Evolutionary conservation across 2,888 invertebrate species (phyloP).

Genomic region (Steinernema carpocapsae): DNA sequence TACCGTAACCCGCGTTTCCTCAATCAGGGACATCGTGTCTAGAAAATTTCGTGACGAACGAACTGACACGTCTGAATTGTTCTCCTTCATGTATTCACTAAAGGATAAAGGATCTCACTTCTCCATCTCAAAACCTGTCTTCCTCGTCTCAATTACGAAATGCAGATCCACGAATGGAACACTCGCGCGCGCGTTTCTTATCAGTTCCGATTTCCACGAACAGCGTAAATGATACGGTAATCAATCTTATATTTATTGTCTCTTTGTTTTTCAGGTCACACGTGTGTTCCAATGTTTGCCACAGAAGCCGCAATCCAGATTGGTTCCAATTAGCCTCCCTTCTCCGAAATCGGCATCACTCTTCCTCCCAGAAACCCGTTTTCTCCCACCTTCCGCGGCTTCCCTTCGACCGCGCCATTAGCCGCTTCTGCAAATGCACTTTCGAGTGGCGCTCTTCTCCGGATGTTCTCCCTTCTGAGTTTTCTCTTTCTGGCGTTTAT

Average conservation of each 20-base stretch:
- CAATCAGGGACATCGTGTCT: too few species aligned
- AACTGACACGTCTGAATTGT: too few species aligned
- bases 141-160: slow-evolving; percentile 1
- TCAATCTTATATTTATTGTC: slow-evolving; percentile 21
- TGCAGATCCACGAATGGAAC: too few species aligned
- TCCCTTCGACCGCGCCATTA: too few species aligned
- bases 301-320: background rate
- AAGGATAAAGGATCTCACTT: too few species aligned
- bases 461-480: background rate
- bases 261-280: slow-evolving; percentile 31
- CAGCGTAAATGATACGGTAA: slow-evolving; percentile 1
- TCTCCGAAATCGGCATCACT: background rate
- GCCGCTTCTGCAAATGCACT: slow-evolving; percentile 26
- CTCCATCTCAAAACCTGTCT: background rate
- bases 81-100: too few species aligned
- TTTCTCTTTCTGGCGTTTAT: background rate
- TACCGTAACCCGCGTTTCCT: too few species aligned
- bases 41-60: too few species aligned
- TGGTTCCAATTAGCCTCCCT: slow-evolving; percentile 16
- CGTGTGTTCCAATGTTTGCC: slow-evolving; percentile 1
- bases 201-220: too few species aligned
- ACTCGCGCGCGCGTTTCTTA: too few species aligned
- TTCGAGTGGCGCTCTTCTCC: background rate
- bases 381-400: background rate
- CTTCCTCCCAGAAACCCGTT: slow-evolving; percentile 7